Conservation (phyloP, 1,140 invertebrate genomes). For the Aphelinus atriplicis region DNA sequence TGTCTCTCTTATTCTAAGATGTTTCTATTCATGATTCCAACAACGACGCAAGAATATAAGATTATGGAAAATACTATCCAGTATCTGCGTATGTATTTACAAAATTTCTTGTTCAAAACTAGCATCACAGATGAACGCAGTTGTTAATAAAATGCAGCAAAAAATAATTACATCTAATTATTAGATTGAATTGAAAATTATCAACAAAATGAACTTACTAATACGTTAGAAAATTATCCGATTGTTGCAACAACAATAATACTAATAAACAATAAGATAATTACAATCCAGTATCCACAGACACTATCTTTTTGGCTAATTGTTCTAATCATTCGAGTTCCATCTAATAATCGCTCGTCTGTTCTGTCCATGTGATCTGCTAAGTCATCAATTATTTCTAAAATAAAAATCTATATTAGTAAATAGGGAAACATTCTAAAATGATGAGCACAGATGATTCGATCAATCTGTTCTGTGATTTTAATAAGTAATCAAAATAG, state of each 20-base stretch:
- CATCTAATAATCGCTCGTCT: constrained; percentile 72
- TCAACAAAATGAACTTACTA: constrained; percentile 28
- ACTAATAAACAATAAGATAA: constrained; percentile 71
- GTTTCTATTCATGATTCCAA: background rate
- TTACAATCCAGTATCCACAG: constrained; percentile 78
- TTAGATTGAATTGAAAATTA: constrained; percentile 7
- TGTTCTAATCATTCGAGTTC: constrained; percentile 74
- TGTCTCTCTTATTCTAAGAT: background rate
- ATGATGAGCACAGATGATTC: background rate
- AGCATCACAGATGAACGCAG: constrained; percentile 23
- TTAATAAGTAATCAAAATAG: constrained; percentile 9
- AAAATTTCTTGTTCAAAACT: constrained; percentile 17
- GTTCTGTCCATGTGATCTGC: constrained; percentile 78
- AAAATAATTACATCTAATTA: background rate
- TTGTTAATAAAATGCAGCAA: constrained; percentile 18
- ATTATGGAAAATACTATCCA: background rate
- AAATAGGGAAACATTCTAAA: constrained; percentile 2
- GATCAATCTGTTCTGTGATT: constrained; percentile 4
- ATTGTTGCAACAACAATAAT: constrained; percentile 51
- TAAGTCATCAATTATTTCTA: constrained; percentile 84
- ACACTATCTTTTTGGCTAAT: constrained; percentile 76
- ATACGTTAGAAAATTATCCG: constrained; percentile 30
- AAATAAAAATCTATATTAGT: constrained; percentile 6
- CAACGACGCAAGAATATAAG: background rate
- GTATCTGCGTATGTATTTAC: constrained; percentile 14